A percentile compares a stretch with the other conserved stretches of the same genome.
Evolutionary conservation across 2,113 vertebrate genomes (phyloP).

Genomic region (Crotalus tigris): DNA sequence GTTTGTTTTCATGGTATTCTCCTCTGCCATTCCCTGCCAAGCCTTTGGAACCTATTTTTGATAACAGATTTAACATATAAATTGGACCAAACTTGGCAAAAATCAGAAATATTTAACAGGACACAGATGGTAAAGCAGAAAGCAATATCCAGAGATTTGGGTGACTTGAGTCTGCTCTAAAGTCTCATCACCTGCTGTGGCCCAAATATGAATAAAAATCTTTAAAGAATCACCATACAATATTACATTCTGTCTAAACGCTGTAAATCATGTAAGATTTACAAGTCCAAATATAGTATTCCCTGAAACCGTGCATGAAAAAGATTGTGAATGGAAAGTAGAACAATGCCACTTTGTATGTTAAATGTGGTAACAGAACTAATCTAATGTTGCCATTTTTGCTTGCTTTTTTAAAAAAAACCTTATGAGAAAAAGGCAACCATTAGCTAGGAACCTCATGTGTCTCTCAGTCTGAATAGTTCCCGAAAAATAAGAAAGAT

Average conservation of each 20-base stretch:
- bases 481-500: conserved; percentile 49
- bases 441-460: not conserved
- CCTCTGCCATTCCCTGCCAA: conserved; percentile 24
- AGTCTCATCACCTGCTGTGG: conserved; percentile 75
- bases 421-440: conserved; percentile 10
- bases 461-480: conserved; percentile 35
- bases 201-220: conserved; percentile 75
- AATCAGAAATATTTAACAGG: conserved; percentile 77
- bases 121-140: conserved; percentile 78
- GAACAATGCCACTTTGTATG: conserved; percentile 44
- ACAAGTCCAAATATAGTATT: conserved; percentile 63
- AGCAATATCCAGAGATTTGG: conserved; percentile 77
- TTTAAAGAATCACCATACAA: conserved; percentile 72
- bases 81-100: conserved; percentile 79
- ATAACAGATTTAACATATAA: conserved; percentile 77
- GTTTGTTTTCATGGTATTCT: conserved; percentile 53
- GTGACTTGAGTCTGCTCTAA: conserved; percentile 71
- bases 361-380: conserved; percentile 49
- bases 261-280: conserved; percentile 64
- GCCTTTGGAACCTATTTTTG: conserved; percentile 67
- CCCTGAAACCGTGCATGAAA: conserved; percentile 64
- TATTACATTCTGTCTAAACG: conserved; percentile 67
- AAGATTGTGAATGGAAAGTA: conserved; percentile 55
- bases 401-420: not conserved
- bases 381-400: conserved; percentile 30